These are phyloP conservation scores for Macrotis lagotis DNA, from an alignment of 2,113 vertebrate genomes.

Conservation along the genomic window DNA sequence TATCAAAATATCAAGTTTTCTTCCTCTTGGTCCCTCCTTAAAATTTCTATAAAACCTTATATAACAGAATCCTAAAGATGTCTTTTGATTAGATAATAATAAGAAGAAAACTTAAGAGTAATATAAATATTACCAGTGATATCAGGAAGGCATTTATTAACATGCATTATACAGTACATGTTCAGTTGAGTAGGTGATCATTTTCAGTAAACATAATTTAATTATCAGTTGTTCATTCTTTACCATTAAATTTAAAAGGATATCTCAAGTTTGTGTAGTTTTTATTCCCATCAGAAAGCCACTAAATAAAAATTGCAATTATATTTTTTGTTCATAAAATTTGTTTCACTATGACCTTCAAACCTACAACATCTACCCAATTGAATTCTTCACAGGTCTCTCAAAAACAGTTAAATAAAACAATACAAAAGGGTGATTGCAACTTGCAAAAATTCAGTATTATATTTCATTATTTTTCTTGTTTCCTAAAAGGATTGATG, in stretches of 20 bases:
- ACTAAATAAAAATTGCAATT: background rate
- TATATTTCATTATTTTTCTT: background rate
- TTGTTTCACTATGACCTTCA: background rate
- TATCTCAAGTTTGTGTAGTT: background rate
- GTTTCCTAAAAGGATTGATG: background rate
- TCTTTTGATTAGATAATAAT: background rate
- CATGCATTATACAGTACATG: accelerated
- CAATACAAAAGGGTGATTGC: background rate
- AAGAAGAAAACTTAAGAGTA: too few relatives aligned
- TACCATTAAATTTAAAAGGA: background rate
- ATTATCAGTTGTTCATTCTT: background rate
- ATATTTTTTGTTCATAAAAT: background rate
- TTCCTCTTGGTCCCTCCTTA: slow-evolving; percentile 1
- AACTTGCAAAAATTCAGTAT: background rate
- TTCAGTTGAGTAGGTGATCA: background rate
- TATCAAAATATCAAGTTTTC: background rate
- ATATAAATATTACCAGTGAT: background rate
- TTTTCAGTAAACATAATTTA: background rate
- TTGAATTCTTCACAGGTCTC: background rate
- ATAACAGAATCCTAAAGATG: background rate
- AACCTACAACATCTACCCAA: background rate
- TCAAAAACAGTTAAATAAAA: background rate
- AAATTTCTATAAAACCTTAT: slow-evolving; percentile 39
- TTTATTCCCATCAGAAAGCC: background rate
- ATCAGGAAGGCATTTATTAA: background rate